Evolutionary conservation across 1,140 invertebrate species (phyloP).

Genomic region (Orius insidiosus): DNA sequence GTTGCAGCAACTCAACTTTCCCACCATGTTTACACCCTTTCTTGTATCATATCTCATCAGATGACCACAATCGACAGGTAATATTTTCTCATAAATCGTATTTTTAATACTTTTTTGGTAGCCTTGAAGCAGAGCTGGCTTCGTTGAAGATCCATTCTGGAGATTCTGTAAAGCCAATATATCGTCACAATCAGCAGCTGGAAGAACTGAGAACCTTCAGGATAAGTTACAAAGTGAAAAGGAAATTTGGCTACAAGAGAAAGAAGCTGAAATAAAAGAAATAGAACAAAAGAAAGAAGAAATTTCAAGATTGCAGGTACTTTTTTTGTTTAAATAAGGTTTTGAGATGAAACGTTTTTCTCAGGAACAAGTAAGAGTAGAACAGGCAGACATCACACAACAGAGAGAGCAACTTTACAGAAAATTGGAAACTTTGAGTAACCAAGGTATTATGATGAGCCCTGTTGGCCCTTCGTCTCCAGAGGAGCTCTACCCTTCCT

Average conservation of each 20-base stretch:
- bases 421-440: constrained; percentile 57
- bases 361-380: constrained; percentile 45
- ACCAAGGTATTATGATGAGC: constrained; percentile 40
- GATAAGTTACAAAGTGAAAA: constrained; percentile 63
- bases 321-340: constrained; percentile 6
- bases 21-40: too few species aligned
- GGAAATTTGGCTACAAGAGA: constrained; percentile 50
- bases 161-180: constrained; percentile 33
- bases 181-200: constrained; percentile 50
- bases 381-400: constrained; percentile 65
- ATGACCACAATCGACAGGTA: constrained; percentile 72
- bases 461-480: constrained; percentile 15
- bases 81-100: too few species aligned
- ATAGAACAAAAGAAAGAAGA: constrained; percentile 44
- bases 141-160: constrained; percentile 24
- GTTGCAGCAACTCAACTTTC: constrained; percentile 53
- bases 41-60: constrained; percentile 67
- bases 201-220: constrained; percentile 56
- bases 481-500: too few species aligned
- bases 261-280: constrained; percentile 40
- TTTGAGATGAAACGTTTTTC: too few species aligned
- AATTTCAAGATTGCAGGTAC: constrained; percentile 33
- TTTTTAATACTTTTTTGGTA: not conserved
- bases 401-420: constrained; percentile 73
- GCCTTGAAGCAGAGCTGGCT: constrained; percentile 43